phyloP scores from a whole-genome alignment of 1,140 invertebrate genomes.

The Drosophila kepulauana region DNA sequence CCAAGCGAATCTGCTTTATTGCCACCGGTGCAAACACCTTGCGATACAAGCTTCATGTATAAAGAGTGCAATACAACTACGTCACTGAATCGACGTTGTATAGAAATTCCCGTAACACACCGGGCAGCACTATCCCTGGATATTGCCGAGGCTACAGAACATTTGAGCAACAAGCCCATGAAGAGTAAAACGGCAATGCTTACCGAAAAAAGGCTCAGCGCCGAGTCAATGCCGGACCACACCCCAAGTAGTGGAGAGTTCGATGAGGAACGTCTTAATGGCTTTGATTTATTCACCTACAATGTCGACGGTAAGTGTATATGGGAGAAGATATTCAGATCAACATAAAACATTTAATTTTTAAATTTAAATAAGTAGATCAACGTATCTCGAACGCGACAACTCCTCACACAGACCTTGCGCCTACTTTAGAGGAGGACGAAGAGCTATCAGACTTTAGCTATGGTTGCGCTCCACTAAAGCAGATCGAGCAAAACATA shows the following conservation, averaged over 20 bases:
- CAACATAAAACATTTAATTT: background rate
- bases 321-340: background rate
- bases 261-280: slow-evolving; percentile 67
- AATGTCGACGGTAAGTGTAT: slow-evolving; percentile 85
- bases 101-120: slow-evolving; percentile 68
- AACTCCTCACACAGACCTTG: slow-evolving; percentile 85
- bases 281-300: slow-evolving; percentile 63
- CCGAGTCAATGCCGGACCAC: slow-evolving; percentile 76
- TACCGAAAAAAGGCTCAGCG: slow-evolving; percentile 70
- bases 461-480: slow-evolving; percentile 84
- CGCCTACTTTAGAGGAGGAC: slow-evolving; percentile 88
- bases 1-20: slow-evolving; percentile 57
- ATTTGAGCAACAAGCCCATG: slow-evolving; percentile 51
- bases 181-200: slow-evolving; percentile 73
- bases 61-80: slow-evolving; percentile 65
- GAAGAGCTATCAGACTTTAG: slow-evolving; percentile 86
- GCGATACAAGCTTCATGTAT: slow-evolving; percentile 64
- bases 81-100: slow-evolving; percentile 56
- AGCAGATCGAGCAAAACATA: slow-evolving; percentile 88
- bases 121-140: slow-evolving; percentile 67
- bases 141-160: slow-evolving; percentile 66
- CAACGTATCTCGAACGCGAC: slow-evolving; percentile 69
- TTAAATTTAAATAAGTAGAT: slow-evolving; percentile 41
- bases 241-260: slow-evolving; percentile 76
- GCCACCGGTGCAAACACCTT: slow-evolving; percentile 46